Conservation (phyloP, 2,113 vertebrate species). For the Melospiza melodia region DNA sequence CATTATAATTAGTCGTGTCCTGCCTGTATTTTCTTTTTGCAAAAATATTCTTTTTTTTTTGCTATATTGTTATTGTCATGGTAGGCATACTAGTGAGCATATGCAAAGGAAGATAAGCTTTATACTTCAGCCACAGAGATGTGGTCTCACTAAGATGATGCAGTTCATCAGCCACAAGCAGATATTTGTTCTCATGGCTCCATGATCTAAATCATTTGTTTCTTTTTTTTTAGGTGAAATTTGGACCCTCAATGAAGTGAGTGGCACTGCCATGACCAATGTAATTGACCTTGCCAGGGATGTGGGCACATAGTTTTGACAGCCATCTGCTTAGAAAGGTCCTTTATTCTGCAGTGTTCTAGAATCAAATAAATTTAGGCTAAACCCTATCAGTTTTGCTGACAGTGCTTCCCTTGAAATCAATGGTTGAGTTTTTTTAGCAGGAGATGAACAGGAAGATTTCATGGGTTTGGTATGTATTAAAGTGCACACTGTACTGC, state of each 20-base stretch:
- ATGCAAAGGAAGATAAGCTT: not conserved
- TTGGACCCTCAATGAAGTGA: not conserved
- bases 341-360: not conserved
- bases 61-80: not conserved
- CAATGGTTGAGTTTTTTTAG: not conserved
- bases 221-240: not conserved
- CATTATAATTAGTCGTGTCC: not conserved
- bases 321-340: not conserved
- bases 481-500: not conserved
- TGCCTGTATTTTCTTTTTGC: not conserved
- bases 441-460: not conserved
- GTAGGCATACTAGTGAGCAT: not conserved
- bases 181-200: not conserved
- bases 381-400: not conserved
- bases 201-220: not conserved
- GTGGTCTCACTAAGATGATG: not conserved
- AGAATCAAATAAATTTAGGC: not conserved
- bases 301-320: not conserved
- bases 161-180: not conserved
- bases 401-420: not conserved
- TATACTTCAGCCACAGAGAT: not conserved
- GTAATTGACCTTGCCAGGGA: not conserved
- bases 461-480: conserved; percentile 16
- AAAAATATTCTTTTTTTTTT: not conserved
- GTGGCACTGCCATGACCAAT: not conserved